A percentile compares a stretch with the other conserved stretches of the same genome.
Conservation (phyloP, 2,113 vertebrate genomes). For the Procavia capensis region DNA sequence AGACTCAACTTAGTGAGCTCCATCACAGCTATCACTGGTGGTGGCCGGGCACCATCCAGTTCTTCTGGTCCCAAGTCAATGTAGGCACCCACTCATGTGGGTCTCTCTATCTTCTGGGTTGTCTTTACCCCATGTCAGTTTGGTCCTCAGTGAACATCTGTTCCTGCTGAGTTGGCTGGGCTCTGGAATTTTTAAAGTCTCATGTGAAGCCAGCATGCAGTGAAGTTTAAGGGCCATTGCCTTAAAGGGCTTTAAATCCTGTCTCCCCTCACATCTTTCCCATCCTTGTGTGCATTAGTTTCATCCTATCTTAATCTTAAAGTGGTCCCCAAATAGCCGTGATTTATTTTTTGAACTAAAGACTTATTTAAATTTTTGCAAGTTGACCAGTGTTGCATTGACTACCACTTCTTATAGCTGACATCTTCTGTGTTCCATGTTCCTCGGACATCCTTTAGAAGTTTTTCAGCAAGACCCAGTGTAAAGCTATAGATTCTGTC, state of each 20-base stretch:
- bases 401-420: background rate
- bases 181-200: background rate
- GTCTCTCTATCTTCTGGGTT: too few relatives aligned
- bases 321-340: fast-evolving
- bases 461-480: background rate
- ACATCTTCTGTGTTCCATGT: background rate
- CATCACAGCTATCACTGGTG: too few relatives aligned
- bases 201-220: background rate
- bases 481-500: background rate
- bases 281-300: background rate
- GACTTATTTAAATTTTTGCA: background rate
- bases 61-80: too few relatives aligned
- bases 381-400: background rate
- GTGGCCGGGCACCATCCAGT: too few relatives aligned
- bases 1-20: too few relatives aligned
- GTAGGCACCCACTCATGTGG: too few relatives aligned
- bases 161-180: too few relatives aligned
- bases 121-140: too few relatives aligned
- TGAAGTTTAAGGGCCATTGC: background rate
- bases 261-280: background rate
- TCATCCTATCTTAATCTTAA: background rate
- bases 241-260: too few relatives aligned
- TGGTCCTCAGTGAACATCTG: too few relatives aligned
- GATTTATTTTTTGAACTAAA: background rate
- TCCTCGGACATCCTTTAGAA: background rate